These are phyloP conservation scores for Prionailurus bengalensis DNA, from an alignment of 2,113 vertebrate species.

Conservation along the genomic window DNA sequence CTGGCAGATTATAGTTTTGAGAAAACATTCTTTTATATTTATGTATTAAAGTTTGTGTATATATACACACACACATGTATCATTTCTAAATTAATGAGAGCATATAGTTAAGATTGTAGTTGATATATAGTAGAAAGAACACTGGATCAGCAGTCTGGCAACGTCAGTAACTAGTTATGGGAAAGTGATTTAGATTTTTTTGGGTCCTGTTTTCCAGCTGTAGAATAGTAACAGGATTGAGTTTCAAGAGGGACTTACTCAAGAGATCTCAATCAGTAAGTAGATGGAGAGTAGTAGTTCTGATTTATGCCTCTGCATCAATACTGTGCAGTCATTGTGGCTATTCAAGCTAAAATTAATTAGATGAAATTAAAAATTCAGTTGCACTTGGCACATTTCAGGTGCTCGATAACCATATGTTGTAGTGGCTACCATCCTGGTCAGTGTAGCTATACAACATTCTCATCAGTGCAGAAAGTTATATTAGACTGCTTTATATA, in stretches of 20 bases:
- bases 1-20: conserved; percentile 34
- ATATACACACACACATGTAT: not conserved
- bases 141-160: not conserved
- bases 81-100: not conserved
- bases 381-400: not conserved
- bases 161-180: not conserved
- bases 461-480: conserved; percentile 1
- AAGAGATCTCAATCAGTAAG: not conserved
- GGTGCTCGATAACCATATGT: not conserved
- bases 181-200: not conserved
- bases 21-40: not conserved
- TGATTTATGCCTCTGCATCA: not conserved
- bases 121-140: not conserved
- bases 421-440: not conserved
- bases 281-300: not conserved
- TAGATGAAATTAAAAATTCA: conserved; percentile 32
- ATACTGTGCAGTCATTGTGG: not conserved
- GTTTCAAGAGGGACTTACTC: conserved; percentile 6
- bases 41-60: not conserved
- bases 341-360: conserved; percentile 37
- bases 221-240: not conserved
- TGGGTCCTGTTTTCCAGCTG: not conserved
- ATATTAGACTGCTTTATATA: conserved; percentile 44
- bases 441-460: not conserved
- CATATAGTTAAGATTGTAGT: not conserved